phyloP scores from a whole-genome alignment of 1,140 invertebrate genomes.

The Heterodera carotae region DNA sequence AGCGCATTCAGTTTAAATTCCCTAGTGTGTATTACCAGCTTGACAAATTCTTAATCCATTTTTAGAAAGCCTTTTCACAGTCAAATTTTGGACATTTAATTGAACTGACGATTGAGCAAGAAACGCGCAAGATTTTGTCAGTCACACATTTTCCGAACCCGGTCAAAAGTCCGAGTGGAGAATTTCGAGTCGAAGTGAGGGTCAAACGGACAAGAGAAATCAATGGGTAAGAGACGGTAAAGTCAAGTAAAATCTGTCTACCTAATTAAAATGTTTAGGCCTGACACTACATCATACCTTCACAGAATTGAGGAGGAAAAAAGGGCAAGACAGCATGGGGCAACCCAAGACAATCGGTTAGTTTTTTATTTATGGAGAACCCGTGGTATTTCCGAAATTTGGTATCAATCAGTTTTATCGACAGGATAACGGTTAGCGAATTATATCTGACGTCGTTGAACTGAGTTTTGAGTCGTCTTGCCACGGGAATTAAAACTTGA shows the following conservation, averaged over 20 bases:
- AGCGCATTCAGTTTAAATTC: constrained; percentile 26
- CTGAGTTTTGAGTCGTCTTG: neutral
- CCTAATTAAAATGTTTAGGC: constrained; percentile 44
- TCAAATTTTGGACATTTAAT: constrained; percentile 55
- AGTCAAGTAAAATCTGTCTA: constrained; percentile 10
- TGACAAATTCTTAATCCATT: constrained; percentile 17
- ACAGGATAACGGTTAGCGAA: no score
- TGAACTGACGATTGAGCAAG: constrained; percentile 53
- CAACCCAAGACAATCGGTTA: constrained; percentile 56
- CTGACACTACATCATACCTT: constrained; percentile 60
- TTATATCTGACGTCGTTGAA: no score
- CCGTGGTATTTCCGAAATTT: no score
- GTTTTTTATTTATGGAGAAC: constrained; percentile 4
- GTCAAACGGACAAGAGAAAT: constrained; percentile 19
- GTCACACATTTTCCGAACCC: constrained; percentile 57
- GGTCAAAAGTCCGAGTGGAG: constrained; percentile 25
- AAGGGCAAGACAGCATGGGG: constrained; percentile 60
- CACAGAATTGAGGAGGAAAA: constrained; percentile 61
- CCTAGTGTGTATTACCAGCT: constrained; percentile 32
- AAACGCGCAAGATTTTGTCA: constrained; percentile 48
- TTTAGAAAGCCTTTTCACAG: constrained; percentile 50
- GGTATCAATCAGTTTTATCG: no score
- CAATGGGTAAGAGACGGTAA: constrained; percentile 17
- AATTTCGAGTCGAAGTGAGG: constrained; percentile 42
- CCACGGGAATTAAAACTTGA: constrained; percentile 4